These are phyloP conservation scores for Caranx ignobilis DNA, from an alignment of 2,113 vertebrate species.

Conservation along the genomic window DNA sequence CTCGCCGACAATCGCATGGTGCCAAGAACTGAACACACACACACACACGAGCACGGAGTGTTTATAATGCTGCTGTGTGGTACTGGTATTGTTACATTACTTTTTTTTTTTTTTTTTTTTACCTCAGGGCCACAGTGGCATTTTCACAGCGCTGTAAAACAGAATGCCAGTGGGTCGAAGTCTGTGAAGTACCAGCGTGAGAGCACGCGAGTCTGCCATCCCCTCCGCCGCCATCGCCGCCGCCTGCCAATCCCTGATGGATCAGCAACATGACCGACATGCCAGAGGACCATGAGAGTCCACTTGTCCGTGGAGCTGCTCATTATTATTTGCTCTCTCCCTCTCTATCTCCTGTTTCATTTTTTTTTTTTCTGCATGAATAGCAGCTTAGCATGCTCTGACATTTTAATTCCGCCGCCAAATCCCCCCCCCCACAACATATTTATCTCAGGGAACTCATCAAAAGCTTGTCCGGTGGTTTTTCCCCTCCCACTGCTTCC, in stretches of 20 bases:
- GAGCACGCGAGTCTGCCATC: conserved; percentile 8
- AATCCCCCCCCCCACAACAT: conserved; percentile 74
- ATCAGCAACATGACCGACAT: conserved; percentile 49
- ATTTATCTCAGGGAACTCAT: conserved; percentile 76
- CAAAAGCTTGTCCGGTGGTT: conserved; percentile 67
- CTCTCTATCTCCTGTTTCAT: conserved; percentile 43
- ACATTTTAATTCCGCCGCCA: conserved; percentile 79
- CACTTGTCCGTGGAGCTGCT: conserved; percentile 37
- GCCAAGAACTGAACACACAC: conserved; percentile 20
- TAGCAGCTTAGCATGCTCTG: conserved; percentile 75
- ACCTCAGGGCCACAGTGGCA: conserved; percentile 35
- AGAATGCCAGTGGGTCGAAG: conserved; percentile 50
- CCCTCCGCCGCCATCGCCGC: neutral
- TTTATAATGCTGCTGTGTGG: neutral
- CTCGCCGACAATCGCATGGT: conserved; percentile 34
- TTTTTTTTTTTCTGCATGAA: conserved; percentile 53
- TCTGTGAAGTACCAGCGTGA: conserved; percentile 56
- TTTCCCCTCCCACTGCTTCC: conserved; percentile 45
- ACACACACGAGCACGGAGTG: neutral
- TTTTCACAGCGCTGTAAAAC: conserved; percentile 51
- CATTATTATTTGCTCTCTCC: conserved; percentile 30
- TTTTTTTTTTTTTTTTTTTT: conserved; percentile 16
- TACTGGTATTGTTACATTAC: conserved; percentile 20
- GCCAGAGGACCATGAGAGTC: conserved; percentile 54
- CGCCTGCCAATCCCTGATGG: conserved; percentile 56